Percentiles rank a stretch among this genome's conserved stretches.
phyloP scores from a whole-genome alignment of 2,888 invertebrate genomes.

The Dermolepida albohirtum region DNA sequence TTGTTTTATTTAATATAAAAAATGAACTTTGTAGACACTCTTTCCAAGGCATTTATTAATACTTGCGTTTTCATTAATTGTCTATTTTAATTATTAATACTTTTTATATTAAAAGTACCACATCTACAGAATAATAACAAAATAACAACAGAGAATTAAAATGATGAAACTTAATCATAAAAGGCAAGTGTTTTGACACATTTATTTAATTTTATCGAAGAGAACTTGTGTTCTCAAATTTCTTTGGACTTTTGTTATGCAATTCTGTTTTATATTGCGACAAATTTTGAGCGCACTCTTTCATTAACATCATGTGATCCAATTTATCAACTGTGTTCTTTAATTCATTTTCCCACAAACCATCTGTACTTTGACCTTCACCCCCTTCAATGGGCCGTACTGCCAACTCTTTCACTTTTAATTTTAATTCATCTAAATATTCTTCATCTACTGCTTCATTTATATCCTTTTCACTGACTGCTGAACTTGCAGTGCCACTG shows the following conservation, averaged over 20 bases:
- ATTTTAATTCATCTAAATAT: conserved; percentile 75
- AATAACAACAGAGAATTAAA: not conserved
- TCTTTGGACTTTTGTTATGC: conserved; percentile 29
- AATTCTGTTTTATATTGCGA: conserved; percentile 54
- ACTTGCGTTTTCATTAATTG: too few species aligned
- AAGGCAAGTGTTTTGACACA: conserved; percentile 17
- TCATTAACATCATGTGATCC: conserved; percentile 77
- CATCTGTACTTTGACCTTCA: conserved; percentile 73
- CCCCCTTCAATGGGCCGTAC: conserved; percentile 81
- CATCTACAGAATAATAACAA: too few species aligned
- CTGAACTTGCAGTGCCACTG: conserved; percentile 67
- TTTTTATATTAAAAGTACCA: not conserved
- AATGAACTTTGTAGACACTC: not conserved
- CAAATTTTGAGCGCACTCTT: conserved; percentile 72
- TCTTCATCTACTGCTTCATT: conserved; percentile 62
- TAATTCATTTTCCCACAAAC: conserved; percentile 80
- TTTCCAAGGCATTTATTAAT: too few species aligned
- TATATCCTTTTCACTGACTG: conserved; percentile 67
- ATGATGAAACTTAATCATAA: not conserved
- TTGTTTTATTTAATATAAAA: too few species aligned
- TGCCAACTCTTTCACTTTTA: conserved; percentile 78
- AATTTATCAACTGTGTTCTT: conserved; percentile 80
- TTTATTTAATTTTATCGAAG: conserved; percentile 21
- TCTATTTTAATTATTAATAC: not conserved
- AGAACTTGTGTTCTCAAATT: conserved; percentile 7